A percentile compares a stretch with the other conserved stretches of the same genome.
Evolutionary conservation across 2,888 invertebrate genomes (phyloP).

Genomic region (Gymnoscelis rufifasciata): DNA sequence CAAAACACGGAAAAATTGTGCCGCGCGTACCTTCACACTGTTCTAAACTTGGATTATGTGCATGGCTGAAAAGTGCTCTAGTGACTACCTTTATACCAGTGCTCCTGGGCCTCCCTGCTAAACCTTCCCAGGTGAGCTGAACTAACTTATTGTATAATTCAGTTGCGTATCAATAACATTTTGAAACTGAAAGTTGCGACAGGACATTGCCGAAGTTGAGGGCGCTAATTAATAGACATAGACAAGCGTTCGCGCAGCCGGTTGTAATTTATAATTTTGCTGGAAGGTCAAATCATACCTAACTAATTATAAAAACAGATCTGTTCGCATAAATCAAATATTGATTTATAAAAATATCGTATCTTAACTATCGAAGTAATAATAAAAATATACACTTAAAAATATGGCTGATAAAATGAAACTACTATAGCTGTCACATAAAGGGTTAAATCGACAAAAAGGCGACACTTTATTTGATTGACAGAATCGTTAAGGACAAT

Average conservation of each 20-base stretch:
- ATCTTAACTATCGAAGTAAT: no score
- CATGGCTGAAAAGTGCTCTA: constrained; percentile 65
- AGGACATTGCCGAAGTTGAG: constrained; percentile 41
- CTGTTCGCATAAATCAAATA: constrained; percentile 20
- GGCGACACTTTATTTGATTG: constrained; percentile 17
- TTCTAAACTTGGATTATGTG: constrained; percentile 67
- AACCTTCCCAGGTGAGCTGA: constrained; percentile 40
- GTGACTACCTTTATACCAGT: constrained; percentile 59
- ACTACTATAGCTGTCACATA: constrained; percentile 15
- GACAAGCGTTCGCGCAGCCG: constrained; percentile 28
- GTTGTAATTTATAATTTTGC: constrained; percentile 15
- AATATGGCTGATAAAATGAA: background rate
- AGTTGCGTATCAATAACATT: constrained; percentile 43
- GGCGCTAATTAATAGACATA: constrained; percentile 48
- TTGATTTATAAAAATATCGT: constrained; percentile 10
- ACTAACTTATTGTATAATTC: constrained; percentile 34
- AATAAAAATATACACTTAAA: no score
- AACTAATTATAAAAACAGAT: constrained; percentile 21
- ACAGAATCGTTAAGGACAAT: constrained; percentile 12
- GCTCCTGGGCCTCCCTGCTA: constrained; percentile 55
- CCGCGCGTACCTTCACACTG: constrained; percentile 52
- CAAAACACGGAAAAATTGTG: constrained; percentile 66
- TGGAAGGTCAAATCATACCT: constrained; percentile 21
- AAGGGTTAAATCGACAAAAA: constrained; percentile 13
- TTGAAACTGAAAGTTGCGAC: constrained; percentile 51